These are phyloP conservation scores for Yoshiicerus persimilis DNA, from an alignment of 1,140 invertebrate species.

Conservation along the genomic window DNA sequence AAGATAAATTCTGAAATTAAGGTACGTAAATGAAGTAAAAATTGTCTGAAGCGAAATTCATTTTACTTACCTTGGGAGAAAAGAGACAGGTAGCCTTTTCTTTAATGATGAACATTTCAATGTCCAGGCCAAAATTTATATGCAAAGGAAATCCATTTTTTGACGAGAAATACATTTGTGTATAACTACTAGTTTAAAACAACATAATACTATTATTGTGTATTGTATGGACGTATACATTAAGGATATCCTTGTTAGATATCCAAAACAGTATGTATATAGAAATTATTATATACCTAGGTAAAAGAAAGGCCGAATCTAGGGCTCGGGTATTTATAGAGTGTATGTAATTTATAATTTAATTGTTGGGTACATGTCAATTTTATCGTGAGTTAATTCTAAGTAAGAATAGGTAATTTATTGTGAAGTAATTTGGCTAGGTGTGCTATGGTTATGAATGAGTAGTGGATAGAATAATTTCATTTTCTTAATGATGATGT, in stretches of 20 bases:
- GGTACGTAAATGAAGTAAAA: too few relatives aligned
- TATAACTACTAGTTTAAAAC: background rate
- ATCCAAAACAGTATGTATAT: background rate
- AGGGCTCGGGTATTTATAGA: background rate
- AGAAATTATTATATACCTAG: too few relatives aligned
- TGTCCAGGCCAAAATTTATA: background rate
- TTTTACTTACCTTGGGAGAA: too few relatives aligned
- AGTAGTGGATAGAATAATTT: too few relatives aligned
- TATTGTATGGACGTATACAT: background rate
- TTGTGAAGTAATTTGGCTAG: background rate
- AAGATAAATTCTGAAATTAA: too few relatives aligned
- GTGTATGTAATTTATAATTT: background rate
- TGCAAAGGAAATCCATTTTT: background rate
- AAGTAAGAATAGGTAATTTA: background rate
- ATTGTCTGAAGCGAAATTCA: background rate
- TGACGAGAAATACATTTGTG: background rate
- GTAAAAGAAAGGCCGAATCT: background rate
- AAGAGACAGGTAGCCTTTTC: too few relatives aligned
- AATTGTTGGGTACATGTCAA: background rate
- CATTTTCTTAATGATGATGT: too few relatives aligned
- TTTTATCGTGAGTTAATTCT: background rate
- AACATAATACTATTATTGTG: background rate
- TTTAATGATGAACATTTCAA: too few relatives aligned
- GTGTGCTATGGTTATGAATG: too few relatives aligned
- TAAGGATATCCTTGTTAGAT: background rate